Evolutionary conservation across 2,797 vertebrate genomes (phyloP).

Genomic region (Taeniopygia guttata): DNA sequence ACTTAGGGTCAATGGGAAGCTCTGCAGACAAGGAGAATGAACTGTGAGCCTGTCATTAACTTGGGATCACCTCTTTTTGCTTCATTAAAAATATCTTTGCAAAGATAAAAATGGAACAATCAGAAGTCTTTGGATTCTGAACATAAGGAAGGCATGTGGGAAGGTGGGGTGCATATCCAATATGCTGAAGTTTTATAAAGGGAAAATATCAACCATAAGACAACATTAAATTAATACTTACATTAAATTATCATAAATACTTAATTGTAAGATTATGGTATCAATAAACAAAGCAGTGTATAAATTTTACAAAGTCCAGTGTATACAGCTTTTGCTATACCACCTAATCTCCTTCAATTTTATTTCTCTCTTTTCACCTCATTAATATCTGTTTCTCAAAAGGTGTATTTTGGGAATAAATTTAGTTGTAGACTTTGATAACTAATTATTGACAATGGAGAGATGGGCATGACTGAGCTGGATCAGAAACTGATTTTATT

Average conservation of each 20-base stretch:
- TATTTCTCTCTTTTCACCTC: neutral
- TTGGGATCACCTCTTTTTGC: neutral
- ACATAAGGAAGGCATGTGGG: neutral
- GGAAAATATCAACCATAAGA: neutral
- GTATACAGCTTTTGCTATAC: neutral
- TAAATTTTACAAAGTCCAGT: neutral
- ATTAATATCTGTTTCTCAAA: neutral
- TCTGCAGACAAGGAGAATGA: neutral
- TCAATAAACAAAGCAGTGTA: neutral
- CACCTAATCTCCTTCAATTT: neutral
- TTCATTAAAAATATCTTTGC: neutral
- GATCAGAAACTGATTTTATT: neutral
- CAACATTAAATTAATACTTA: conserved; percentile 24
- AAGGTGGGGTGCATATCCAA: neutral
- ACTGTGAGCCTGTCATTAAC: neutral
- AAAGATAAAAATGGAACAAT: neutral
- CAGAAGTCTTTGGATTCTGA: neutral
- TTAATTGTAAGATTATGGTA: neutral
- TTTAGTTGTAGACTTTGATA: neutral
- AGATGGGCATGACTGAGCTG: neutral
- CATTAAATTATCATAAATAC: no score
- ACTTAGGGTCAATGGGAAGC: neutral
- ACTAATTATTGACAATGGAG: neutral
- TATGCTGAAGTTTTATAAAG: neutral
- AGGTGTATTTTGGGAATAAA: neutral